Evolutionary conservation across 2,113 vertebrate species (phyloP).

Genomic region (Leucopsar rothschildi): DNA sequence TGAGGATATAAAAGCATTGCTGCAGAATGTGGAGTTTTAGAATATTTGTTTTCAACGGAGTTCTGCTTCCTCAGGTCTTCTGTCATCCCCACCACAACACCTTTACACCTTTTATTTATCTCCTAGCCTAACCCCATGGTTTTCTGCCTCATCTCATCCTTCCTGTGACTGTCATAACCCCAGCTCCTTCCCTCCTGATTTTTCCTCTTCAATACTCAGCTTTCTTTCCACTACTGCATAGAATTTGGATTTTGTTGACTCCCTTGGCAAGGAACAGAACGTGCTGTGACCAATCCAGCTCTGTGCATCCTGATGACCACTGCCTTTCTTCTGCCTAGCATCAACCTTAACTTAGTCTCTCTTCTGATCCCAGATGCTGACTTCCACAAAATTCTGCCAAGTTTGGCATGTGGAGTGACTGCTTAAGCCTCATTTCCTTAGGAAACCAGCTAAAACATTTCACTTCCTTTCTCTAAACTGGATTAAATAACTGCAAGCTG

Average conservation of each 20-base stretch:
- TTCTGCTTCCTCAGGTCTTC: background rate
- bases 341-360: background rate
- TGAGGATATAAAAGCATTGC: background rate
- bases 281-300: background rate
- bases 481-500: conserved; percentile 36
- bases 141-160: background rate
- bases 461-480: conserved; percentile 25
- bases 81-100: background rate
- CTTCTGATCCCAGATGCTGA: background rate
- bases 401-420: background rate
- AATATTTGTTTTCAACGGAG: background rate
- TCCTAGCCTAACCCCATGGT: background rate
- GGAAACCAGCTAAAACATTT: conserved; percentile 48
- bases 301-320: background rate
- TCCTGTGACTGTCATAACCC: background rate
- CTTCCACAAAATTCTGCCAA: conserved; percentile 7
- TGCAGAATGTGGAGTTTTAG: background rate
- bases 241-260: background rate
- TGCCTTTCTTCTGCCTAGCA: background rate
- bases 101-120: rapidly evolving
- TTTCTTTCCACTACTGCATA: background rate
- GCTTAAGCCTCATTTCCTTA: conserved; percentile 62
- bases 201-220: background rate
- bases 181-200: background rate
- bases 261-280: background rate